Evolutionary conservation across 2,797 vertebrate genomes (phyloP).

Genomic region (Acanthis flammea): DNA sequence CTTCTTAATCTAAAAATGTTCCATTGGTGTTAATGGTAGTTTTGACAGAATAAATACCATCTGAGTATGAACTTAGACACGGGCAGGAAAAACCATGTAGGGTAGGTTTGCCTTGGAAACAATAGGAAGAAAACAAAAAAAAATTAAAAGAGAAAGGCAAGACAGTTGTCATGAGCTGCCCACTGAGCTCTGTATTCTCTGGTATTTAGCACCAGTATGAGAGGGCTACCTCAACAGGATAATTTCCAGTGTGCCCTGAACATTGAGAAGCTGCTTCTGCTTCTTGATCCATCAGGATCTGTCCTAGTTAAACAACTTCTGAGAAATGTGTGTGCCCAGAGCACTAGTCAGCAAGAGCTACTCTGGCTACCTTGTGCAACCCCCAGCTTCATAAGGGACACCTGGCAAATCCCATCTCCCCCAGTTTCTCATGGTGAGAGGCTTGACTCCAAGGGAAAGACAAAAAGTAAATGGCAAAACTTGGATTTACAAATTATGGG

Average conservation of each 20-base stretch:
- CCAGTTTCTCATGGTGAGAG: background rate
- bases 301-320: background rate
- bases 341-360: background rate
- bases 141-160: background rate
- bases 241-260: background rate
- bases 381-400: fast-evolving
- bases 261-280: background rate
- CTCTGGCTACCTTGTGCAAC: background rate
- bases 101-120: background rate
- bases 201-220: background rate
- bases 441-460: background rate
- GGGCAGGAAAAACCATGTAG: background rate
- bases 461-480: background rate
- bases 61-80: background rate
- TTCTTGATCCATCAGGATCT: background rate
- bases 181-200: background rate
- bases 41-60: background rate
- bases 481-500: background rate
- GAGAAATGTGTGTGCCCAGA: background rate
- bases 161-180: background rate
- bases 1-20: background rate
- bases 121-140: background rate
- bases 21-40: background rate
- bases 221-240: background rate
- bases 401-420: background rate